Conservation (phyloP, 2,797 vertebrate genomes). For the Vipera latastei region DNA sequence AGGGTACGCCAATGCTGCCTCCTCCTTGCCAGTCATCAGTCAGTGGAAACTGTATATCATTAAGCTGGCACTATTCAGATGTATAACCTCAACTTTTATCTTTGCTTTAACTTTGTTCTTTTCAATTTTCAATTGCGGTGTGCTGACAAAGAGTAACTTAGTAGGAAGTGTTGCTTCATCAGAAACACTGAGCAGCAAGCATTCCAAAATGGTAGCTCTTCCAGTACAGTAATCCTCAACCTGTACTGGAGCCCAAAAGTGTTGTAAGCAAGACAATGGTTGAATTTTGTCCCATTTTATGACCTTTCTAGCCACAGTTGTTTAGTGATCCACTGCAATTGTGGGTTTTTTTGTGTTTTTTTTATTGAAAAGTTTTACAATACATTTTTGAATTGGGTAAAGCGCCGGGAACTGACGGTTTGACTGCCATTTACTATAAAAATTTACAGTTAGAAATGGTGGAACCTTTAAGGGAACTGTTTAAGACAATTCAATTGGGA, state of each 20-base stretch:
- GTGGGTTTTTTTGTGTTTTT: no score
- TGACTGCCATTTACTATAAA: no score
- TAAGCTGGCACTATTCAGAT: background rate
- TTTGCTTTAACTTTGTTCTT: background rate
- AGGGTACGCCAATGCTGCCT: background rate
- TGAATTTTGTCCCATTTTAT: background rate
- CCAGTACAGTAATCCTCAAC: background rate
- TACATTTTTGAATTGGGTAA: no score
- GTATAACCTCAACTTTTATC: background rate
- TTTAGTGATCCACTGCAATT: background rate
- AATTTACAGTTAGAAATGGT: no score
- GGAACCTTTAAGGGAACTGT: no score
- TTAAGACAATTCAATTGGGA: no score
- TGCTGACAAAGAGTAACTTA: background rate
- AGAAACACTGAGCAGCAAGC: background rate
- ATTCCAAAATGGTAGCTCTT: background rate
- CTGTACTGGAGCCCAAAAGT: background rate
- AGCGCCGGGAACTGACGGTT: no score
- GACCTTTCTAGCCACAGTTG: background rate
- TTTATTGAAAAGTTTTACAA: no score
- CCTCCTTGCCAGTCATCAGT: background rate
- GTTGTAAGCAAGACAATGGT: background rate
- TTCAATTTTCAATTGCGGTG: background rate
- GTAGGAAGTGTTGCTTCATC: background rate
- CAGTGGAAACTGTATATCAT: no score